phyloP scores from a whole-genome alignment of 2,113 vertebrate species.

The Anser brachyrhynchus region DNA sequence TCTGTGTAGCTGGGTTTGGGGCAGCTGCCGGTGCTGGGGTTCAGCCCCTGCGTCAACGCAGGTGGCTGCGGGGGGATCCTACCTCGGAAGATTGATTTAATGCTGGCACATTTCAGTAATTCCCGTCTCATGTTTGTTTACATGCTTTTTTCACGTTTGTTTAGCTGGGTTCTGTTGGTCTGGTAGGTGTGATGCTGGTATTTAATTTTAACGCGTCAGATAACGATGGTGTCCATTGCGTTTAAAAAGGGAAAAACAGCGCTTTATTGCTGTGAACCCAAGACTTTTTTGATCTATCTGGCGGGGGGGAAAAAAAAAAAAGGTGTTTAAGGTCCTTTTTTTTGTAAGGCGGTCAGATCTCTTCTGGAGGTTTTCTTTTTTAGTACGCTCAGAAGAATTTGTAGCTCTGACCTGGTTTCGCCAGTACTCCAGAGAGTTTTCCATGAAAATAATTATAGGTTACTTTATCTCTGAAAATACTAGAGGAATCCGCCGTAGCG shows the following conservation, averaged over 20 bases:
- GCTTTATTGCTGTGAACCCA: background rate
- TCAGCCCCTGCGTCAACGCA: background rate
- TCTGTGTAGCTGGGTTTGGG: background rate
- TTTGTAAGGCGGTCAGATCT: background rate
- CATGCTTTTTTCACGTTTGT: background rate
- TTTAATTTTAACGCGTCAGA: slow-evolving; percentile 11
- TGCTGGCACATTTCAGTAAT: background rate
- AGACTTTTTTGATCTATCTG: background rate
- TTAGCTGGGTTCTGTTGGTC: slow-evolving; percentile 30
- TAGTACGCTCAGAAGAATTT: background rate
- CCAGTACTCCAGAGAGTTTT: background rate
- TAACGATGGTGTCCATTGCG: background rate
- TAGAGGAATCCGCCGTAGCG: background rate
- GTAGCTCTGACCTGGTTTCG: background rate
- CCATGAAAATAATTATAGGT: background rate
- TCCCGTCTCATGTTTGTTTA: background rate
- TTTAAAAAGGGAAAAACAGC: background rate
- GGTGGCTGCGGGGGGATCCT: background rate
- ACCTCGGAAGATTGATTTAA: background rate
- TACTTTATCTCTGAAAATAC: background rate
- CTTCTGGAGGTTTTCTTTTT: background rate
- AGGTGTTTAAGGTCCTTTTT: background rate
- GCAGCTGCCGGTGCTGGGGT: background rate
- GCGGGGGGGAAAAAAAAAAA: background rate
- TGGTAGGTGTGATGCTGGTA: background rate